A percentile compares a stretch with the other conserved stretches of the same genome.
Conservation (phyloP, 2,888 invertebrate species). For the Dicranocentrus wangi region DNA sequence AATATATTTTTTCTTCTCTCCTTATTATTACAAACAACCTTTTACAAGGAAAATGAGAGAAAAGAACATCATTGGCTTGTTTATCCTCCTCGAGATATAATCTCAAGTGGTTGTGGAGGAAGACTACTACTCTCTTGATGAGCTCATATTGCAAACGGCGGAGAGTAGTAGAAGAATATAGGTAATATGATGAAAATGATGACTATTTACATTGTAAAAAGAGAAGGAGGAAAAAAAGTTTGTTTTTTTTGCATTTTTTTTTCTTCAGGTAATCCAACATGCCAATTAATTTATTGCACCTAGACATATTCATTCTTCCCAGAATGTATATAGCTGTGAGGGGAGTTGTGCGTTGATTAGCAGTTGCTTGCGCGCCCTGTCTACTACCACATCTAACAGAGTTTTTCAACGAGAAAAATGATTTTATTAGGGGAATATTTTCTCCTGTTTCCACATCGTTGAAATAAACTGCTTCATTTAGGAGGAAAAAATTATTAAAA, state of each 20-base stretch:
- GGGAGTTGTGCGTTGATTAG: neutral
- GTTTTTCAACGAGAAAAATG: slow-evolving; percentile 11
- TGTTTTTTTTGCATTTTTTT: slow-evolving; percentile 17
- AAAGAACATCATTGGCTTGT: slow-evolving; percentile 31
- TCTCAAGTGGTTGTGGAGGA: too few species aligned
- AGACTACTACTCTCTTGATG: slow-evolving; percentile 31
- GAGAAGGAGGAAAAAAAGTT: too few species aligned
- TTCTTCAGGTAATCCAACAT: slow-evolving; percentile 6
- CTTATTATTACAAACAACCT: slow-evolving; percentile 20
- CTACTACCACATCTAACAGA: too few species aligned
- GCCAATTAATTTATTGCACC: slow-evolving; percentile 64
- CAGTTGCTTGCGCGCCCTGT: too few species aligned
- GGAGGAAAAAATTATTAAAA: neutral
- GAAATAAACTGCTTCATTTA: slow-evolving; percentile 29
- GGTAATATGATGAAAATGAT: neutral
- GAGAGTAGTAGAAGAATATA: too few species aligned
- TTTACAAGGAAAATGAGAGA: slow-evolving; percentile 42
- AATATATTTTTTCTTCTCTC: slow-evolving; percentile 29
- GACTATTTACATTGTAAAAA: slow-evolving; percentile 33
- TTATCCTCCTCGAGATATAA: neutral
- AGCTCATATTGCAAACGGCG: slow-evolving; percentile 45
- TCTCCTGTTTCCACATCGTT: neutral
- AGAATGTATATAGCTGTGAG: neutral
- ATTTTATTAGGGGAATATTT: slow-evolving; percentile 21
- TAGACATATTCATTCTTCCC: slow-evolving; percentile 33